These are phyloP conservation scores for Phenganax marumi DNA, from an alignment of 92 coral and sea anemone species.

Conservation along the genomic window DNA sequence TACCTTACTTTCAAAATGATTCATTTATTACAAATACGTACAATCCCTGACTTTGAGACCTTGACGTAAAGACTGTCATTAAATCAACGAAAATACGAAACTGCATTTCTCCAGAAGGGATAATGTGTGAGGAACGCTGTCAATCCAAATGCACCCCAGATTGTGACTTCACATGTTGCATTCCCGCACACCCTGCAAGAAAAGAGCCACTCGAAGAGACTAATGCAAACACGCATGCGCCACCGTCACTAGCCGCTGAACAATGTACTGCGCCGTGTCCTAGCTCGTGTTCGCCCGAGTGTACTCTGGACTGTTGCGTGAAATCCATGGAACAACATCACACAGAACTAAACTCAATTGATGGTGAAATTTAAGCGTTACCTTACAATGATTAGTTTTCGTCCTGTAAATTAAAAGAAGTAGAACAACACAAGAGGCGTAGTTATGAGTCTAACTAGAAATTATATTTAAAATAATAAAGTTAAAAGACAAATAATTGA, in stretches of 20 bases:
- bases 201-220: constrained; percentile 12
- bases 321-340: neutral
- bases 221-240: neutral
- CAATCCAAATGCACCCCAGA: constrained; percentile 18
- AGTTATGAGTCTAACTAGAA: no score
- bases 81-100: no score
- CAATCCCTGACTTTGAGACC: no score
- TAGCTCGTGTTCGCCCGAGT: constrained; percentile 30
- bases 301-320: constrained; percentile 27
- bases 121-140: constrained; percentile 23
- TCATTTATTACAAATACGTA: no score
- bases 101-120: neutral
- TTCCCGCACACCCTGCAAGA: constrained; percentile 31
- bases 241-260: neutral
- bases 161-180: constrained; percentile 34
- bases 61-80: no score
- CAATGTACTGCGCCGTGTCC: constrained; percentile 22
- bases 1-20: no score
- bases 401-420: no score
- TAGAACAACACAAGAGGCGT: no score
- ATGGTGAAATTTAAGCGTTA: neutral
- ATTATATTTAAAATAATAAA: no score
- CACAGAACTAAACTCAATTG: constrained; percentile 10
- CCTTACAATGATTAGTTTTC: neutral
- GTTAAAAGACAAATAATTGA: no score